Percentiles rank a stretch among this genome's conserved stretches.
phyloP scores from a whole-genome alignment of 2,113 vertebrate genomes.

The Triplophysa siluroides region DNA sequence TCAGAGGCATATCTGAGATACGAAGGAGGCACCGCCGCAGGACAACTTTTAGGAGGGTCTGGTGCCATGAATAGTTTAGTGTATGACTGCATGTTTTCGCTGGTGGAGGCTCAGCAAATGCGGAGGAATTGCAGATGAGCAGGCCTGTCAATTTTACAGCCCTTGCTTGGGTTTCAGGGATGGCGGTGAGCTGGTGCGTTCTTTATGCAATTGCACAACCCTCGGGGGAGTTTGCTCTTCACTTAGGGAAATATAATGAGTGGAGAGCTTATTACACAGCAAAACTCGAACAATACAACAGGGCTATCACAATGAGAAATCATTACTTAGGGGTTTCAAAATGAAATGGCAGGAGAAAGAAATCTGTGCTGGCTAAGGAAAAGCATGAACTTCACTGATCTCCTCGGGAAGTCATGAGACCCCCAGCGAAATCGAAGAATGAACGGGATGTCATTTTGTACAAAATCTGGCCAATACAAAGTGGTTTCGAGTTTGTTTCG shows the following conservation, averaged over 20 bases:
- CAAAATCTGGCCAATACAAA: no score
- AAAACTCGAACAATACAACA: conserved; percentile 66
- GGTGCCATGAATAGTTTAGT: conserved; percentile 48
- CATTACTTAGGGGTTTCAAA: conserved; percentile 55
- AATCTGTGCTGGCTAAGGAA: conserved; percentile 15
- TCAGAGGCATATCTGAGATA: conserved; percentile 63
- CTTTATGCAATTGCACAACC: conserved; percentile 67
- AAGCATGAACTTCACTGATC: conserved; percentile 54
- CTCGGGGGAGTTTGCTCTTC: conserved; percentile 67
- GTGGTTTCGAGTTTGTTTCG: no score
- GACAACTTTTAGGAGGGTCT: conserved; percentile 51
- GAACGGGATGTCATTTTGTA: no score
- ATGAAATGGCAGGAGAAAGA: conserved; percentile 52
- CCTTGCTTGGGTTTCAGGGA: conserved; percentile 56
- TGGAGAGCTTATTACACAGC: conserved; percentile 66
- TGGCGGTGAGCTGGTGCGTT: conserved; percentile 55
- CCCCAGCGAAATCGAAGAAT: no score
- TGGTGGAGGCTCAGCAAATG: conserved; percentile 38
- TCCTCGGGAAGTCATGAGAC: no score
- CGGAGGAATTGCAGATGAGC: conserved; percentile 51
- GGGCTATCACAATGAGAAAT: conserved; percentile 34
- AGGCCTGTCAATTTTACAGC: conserved; percentile 53
- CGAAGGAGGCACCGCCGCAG: conserved; percentile 56
- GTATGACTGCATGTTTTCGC: conserved; percentile 23
- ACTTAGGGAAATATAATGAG: conserved; percentile 62